Base-by-base conservation (phyloP, 92 coral and sea anemone genomes). In the Umimayanthus chanpuru region DNA sequence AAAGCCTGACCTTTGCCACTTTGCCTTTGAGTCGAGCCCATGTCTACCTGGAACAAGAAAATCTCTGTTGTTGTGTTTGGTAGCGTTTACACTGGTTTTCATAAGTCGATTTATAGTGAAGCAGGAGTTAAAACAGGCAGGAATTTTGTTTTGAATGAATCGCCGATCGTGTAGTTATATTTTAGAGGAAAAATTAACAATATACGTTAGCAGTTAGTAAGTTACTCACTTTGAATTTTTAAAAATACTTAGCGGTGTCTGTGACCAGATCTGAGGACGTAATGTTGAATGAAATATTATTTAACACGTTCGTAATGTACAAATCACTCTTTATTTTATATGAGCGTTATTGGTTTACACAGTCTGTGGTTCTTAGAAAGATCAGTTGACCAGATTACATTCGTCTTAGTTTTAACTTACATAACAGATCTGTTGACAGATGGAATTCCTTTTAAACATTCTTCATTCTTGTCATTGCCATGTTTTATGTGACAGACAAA, bases 1-100 rank as follows among this genome's bases (percentile, higher is more conserved):
- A 20, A 53, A 11, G 58, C 58, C 41, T 83, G 87, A 83, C 87
- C 87, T 83, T 71, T 83, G 78, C 64, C 77, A 82, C 39, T 67
- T 82, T 44, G 41, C 44, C 39, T 67, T 82, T 44, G 41, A 55
- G 30, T 64, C 11, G 26, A 58, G 65, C 49, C 58, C 9, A 28
- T 44, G 20, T 70, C 39, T 44, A 28, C 38, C 87, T 25, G 49
- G 68, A 81, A 38, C 47, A 30, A 26, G 53, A n/a, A 50, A 83
- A 47, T 41, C 66, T 7, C 49, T 68, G 53, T 29, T 49, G 74
- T 28, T 83, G 66, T 47, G 21, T 61, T 81, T 66, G 76, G 75
- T 65, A 38, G 86, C 29, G 23, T 65, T 6, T 26, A 12, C 2
- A 18, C 18, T 68, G 43, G 44, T 82, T 68, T 20, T 3, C 23